phyloP scores from a whole-genome alignment of 2,888 invertebrate species.

The Andrena flavipes region DNA sequence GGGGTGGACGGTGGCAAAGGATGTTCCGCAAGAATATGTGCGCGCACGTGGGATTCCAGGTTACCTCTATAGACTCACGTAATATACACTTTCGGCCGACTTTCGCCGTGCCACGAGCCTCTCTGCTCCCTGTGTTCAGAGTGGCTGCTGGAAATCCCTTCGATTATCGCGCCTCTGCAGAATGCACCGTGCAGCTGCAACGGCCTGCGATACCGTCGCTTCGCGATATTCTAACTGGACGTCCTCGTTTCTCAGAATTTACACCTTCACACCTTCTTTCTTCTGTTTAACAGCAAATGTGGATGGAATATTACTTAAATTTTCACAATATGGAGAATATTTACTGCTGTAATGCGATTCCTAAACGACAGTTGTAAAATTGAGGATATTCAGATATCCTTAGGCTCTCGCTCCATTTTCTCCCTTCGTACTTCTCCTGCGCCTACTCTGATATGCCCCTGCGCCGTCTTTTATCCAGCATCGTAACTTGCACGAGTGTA shows the following conservation, averaged over 20 bases:
- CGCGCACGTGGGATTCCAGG: slow-evolving; percentile 45
- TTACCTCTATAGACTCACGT: slow-evolving; percentile 49
- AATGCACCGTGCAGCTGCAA: slow-evolving; percentile 18
- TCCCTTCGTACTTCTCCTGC: too few relatives aligned
- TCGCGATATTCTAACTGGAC: neutral
- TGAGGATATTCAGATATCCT: too few relatives aligned
- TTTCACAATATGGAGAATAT: too few relatives aligned
- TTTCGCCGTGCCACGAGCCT: slow-evolving; percentile 20
- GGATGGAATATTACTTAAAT: too few relatives aligned
- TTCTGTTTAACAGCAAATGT: too few relatives aligned
- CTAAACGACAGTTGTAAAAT: too few relatives aligned
- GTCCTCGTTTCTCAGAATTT: neutral
- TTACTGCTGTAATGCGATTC: too few relatives aligned
- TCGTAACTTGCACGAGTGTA: slow-evolving; percentile 10
- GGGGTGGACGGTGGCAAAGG: slow-evolving; percentile 42
- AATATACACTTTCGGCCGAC: slow-evolving; percentile 55
- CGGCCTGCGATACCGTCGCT: neutral
- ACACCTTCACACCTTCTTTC: too few relatives aligned
- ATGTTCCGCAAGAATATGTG: slow-evolving; percentile 40
- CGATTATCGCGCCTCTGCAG: slow-evolving; percentile 38
- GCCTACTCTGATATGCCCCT: too few relatives aligned
- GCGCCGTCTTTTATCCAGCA: neutral
- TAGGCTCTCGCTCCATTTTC: too few relatives aligned
- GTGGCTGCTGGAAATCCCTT: slow-evolving; percentile 20
- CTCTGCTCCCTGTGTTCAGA: slow-evolving; percentile 17